These are phyloP conservation scores for Gila robusta DNA, from an alignment of 2,797 vertebrate species.

Conservation along the genomic window DNA sequence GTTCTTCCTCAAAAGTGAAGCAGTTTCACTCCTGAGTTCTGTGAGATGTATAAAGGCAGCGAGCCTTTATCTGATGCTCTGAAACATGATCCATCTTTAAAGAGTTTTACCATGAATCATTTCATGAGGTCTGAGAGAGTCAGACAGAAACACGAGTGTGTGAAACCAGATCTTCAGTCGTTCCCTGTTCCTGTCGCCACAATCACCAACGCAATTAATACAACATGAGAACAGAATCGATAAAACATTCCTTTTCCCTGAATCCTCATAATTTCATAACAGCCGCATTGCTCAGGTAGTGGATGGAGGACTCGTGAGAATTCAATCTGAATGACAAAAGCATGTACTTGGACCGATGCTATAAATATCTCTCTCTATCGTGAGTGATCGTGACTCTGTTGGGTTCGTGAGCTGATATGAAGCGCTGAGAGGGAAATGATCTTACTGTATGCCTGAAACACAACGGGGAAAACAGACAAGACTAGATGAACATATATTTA, in stretches of 20 bases:
- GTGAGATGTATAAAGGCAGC: too few species aligned
- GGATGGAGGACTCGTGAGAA: constrained; percentile 36
- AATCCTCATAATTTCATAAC: constrained; percentile 40
- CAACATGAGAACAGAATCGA: constrained; percentile 67
- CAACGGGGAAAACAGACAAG: not conserved
- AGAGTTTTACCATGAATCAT: not conserved
- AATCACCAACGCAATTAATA: constrained; percentile 69
- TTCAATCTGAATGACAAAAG: constrained; percentile 58
- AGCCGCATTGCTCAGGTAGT: constrained; percentile 27
- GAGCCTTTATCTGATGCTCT: too few species aligned
- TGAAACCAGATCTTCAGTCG: constrained; percentile 63
- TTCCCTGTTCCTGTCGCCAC: constrained; percentile 50
- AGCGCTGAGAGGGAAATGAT: not conserved
- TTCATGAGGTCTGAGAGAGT: constrained; percentile 4
- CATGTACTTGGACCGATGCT: constrained; percentile 60
- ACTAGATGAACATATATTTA: not conserved
- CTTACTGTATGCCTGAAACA: not conserved
- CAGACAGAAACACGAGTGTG: constrained; percentile 44
- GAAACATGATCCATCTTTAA: not conserved
- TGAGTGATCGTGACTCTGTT: constrained; percentile 62
- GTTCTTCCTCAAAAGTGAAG: not conserved
- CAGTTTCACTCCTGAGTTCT: not conserved
- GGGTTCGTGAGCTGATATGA: constrained; percentile 55
- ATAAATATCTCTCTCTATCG: constrained; percentile 60
- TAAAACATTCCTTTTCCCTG: constrained; percentile 64